A percentile compares a stretch with the other conserved stretches of the same genome.
phyloP scores from a whole-genome alignment of 2,797 vertebrate species.

The Notamacropus eugenii region DNA sequence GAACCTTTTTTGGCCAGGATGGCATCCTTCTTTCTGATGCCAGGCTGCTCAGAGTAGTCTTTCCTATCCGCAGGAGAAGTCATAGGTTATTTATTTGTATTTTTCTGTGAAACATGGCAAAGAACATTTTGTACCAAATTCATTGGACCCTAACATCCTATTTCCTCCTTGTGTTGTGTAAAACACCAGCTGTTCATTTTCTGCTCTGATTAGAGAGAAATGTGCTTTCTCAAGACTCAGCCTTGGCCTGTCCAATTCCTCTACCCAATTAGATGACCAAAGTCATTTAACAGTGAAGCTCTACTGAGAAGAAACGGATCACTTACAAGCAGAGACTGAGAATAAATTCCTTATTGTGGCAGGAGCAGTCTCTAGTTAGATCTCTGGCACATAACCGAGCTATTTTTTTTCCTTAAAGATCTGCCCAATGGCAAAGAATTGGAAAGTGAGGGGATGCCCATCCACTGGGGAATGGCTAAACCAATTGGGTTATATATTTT shows the following conservation, averaged over 20 bases:
- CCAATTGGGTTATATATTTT: neutral
- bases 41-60: neutral
- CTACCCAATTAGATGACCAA: neutral
- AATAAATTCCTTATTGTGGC: neutral
- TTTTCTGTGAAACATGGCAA: neutral
- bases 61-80: neutral
- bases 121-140: neutral
- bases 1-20: neutral
- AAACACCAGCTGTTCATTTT: constrained; percentile 33
- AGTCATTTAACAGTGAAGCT: neutral
- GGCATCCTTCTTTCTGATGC: neutral
- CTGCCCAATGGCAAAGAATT: neutral
- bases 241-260: neutral
- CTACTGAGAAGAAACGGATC: neutral
- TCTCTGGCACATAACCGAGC: neutral
- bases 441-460: neutral
- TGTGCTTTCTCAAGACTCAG: neutral
- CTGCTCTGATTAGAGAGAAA: constrained; percentile 23
- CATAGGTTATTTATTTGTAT: neutral
- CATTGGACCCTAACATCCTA: neutral
- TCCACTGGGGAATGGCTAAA: neutral
- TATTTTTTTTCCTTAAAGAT: neutral
- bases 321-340: neutral
- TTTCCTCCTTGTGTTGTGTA: constrained; percentile 12
- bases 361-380: neutral